These are phyloP conservation scores for Cephus cinctus DNA, from an alignment of 1,140 invertebrate species.

Conservation along the genomic window DNA sequence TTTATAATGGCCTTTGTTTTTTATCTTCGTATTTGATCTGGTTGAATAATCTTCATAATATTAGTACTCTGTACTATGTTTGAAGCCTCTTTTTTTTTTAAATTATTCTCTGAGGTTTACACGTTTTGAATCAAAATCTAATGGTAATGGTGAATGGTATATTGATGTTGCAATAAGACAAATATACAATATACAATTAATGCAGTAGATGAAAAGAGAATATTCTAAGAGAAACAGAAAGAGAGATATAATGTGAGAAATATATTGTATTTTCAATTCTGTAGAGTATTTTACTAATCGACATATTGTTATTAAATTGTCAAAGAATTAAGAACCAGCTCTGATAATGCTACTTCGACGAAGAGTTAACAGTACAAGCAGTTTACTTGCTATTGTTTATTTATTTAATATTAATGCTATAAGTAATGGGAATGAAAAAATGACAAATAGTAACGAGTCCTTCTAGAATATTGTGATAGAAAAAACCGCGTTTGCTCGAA, in stretches of 20 bases:
- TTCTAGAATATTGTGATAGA: conserved; percentile 46
- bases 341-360: conserved; percentile 18
- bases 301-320: conserved; percentile 15
- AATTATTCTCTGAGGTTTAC: not conserved
- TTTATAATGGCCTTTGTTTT: too few relatives aligned
- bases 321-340: conserved; percentile 14
- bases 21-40: too few relatives aligned
- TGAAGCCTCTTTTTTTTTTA: not conserved
- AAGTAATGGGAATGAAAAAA: too few relatives aligned
- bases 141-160: not conserved
- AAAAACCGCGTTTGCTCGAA: conserved; percentile 13
- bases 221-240: conserved; percentile 19
- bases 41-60: not conserved
- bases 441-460: conserved; percentile 27
- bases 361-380: conserved; percentile 15
- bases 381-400: conserved; percentile 9
- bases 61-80: not conserved
- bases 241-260: conserved; percentile 16
- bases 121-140: not conserved
- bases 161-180: not conserved
- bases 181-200: not conserved
- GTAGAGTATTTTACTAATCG: conserved; percentile 41
- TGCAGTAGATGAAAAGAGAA: conserved; percentile 8
- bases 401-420: not conserved
- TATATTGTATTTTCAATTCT: conserved; percentile 36